A percentile compares a stretch with the other conserved stretches of the same genome.
These are phyloP conservation scores for Lepidonotus clava DNA, from an alignment of 2,888 invertebrate species.

Conservation along the genomic window DNA sequence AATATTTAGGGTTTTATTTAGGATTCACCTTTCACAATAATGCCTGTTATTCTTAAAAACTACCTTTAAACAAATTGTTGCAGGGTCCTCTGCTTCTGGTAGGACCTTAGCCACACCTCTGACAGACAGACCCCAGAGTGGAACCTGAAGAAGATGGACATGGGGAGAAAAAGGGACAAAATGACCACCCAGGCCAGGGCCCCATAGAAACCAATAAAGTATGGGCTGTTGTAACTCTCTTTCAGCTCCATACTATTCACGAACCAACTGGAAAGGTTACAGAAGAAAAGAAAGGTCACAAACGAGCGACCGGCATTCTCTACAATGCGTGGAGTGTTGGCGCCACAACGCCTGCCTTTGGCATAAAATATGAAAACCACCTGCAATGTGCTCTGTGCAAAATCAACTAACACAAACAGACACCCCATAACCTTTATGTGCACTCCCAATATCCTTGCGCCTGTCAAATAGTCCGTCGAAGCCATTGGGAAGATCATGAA, in stretches of 20 bases:
- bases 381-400: neutral
- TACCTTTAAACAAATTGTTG: too few relatives aligned
- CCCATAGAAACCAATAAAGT: conserved; percentile 8
- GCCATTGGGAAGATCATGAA: conserved; percentile 2
- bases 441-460: neutral
- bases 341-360: neutral
- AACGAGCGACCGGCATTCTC: neutral
- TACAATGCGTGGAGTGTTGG: neutral
- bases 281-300: conserved; percentile 13
- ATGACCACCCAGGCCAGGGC: neutral
- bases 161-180: neutral
- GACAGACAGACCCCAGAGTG: conserved; percentile 9
- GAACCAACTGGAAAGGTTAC: neutral
- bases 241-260: conserved; percentile 2
- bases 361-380: neutral
- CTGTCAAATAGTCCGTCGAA: neutral
- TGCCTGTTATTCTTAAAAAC: too few relatives aligned
- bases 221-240: conserved; percentile 5
- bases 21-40: too few relatives aligned
- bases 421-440: neutral
- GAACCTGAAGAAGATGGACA: conserved; percentile 18
- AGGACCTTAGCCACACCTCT: neutral
- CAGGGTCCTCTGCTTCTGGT: too few relatives aligned
- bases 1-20: too few relatives aligned
- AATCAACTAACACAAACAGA: neutral